Evolutionary conservation across 2,888 invertebrate genomes (phyloP).

Genomic region (Leistus spinibarbis): DNA sequence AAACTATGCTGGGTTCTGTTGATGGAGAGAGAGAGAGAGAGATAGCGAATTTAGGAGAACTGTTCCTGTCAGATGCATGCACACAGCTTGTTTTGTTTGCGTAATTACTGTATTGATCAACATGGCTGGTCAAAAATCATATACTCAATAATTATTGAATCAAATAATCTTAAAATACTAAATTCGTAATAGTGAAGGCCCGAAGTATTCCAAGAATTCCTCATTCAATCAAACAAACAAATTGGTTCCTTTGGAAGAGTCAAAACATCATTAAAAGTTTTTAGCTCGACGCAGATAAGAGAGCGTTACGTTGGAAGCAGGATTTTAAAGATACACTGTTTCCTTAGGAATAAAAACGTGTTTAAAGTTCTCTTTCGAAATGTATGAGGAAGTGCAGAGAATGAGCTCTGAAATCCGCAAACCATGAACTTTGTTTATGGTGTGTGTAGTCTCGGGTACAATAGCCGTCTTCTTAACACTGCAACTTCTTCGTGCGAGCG

Average conservation of each 20-base stretch:
- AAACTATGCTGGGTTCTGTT: too few species aligned
- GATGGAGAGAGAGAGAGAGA: too few species aligned
- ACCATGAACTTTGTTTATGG: background rate
- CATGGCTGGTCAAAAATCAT: background rate
- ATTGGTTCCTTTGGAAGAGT: background rate
- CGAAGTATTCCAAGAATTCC: background rate
- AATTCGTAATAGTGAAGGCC: too few species aligned
- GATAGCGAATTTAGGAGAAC: too few species aligned
- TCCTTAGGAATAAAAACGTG: background rate
- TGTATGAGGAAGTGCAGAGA: background rate
- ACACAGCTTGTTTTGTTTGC: slow-evolving; percentile 7
- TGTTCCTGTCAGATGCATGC: background rate
- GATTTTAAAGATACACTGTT: background rate
- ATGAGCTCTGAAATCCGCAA: background rate
- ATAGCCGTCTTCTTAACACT: background rate
- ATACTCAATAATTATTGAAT: background rate
- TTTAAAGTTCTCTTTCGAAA: background rate
- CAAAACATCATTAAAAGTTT: background rate
- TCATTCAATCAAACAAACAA: background rate
- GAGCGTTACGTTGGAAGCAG: background rate
- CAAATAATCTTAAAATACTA: background rate
- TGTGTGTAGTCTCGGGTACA: background rate
- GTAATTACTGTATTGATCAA: slow-evolving; percentile 18
- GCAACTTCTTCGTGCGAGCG: background rate
- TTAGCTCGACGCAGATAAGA: background rate